Evolutionary conservation across 2,113 vertebrate species (phyloP), one percentile per base, ranked within the genome.

Genomic region (Caloenas nicobarica): DNA sequence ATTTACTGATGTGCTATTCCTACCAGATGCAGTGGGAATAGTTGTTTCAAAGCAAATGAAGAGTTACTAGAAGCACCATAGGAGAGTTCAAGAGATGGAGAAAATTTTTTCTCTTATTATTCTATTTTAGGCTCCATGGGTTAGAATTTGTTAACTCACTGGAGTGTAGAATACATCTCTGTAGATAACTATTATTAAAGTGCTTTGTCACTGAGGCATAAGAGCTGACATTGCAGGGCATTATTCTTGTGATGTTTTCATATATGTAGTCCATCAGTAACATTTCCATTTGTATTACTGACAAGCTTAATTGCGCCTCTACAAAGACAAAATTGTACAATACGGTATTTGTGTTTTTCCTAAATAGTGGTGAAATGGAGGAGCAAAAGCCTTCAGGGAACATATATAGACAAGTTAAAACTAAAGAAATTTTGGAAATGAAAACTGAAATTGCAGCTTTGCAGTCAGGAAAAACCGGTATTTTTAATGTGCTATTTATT

Each of bases 141-240:
- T 92, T 93, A 96, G 85, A 95, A 97, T 97, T 89, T 95, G 80
- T 96, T 96, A 95, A 91, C 36, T 95, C 88, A 86, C 54, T 97
- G 93, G 77, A 91, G 82, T 86, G 64, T 78, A 96, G 94, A 96
- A 96, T 69, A 87, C 40, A 89, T 81, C 87, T 95, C 93, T 93
- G 60, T 96, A 95, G 65, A 80, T 96, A 96, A 90, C 88, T 81
- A 60, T 96, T 97, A 96, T 81, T 86, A 93, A 65, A 96, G 88
- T 83, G 50, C 54, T 97, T 93, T 94, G 54, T 96, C 89, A 92
- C 15, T 86, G 93, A 86, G 68, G 79, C 38, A 22, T 72, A 69
- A 86, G 28, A 36, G 23, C 36, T 85, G 84, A 85, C 77, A 88
- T 58, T 68, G 79, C 50, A 42, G 19, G 91, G 66, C 74, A 88